Percentiles rank a stretch among this genome's conserved stretches.
Evolutionary conservation across 1,140 invertebrate genomes (phyloP).

Genomic region (Metopolophium dirhodum): DNA sequence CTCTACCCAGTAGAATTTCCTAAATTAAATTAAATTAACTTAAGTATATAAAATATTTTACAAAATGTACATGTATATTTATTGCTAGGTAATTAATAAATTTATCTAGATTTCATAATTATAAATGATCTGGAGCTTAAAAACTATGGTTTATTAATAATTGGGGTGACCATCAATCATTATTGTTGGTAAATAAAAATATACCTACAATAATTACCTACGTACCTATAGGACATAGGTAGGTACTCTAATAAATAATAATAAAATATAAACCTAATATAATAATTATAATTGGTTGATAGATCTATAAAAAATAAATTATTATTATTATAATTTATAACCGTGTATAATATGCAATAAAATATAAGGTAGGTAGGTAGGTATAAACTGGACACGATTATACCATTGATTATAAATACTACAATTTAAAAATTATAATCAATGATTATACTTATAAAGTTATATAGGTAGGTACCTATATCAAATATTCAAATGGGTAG

Average conservation of each 20-base stretch:
- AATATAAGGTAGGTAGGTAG: not conserved
- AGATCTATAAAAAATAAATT: not conserved
- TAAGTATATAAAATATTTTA: not conserved
- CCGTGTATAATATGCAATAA: not conserved
- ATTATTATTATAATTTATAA: not conserved
- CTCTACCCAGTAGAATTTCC: not conserved
- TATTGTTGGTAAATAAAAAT: not conserved
- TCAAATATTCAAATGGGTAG: not conserved
- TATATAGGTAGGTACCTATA: no score
- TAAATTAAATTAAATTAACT: conserved; percentile 6
- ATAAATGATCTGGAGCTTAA: not conserved
- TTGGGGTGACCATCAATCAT: not conserved
- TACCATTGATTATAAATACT: not conserved
- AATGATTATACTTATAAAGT: no score
- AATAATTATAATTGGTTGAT: not conserved
- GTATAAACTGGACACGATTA: not conserved
- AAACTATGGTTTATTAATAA: not conserved
- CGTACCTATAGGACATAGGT: no score
- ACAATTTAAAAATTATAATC: no score
- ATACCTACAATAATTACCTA: not conserved
- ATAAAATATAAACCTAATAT: not conserved
- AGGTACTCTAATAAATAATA: not conserved
- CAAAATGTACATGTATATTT: conserved; percentile 13
- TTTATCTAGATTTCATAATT: not conserved
- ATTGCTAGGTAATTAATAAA: not conserved